Conservation (phyloP, 2,113 vertebrate genomes). For the Rhagologus leucostigma region DNA sequence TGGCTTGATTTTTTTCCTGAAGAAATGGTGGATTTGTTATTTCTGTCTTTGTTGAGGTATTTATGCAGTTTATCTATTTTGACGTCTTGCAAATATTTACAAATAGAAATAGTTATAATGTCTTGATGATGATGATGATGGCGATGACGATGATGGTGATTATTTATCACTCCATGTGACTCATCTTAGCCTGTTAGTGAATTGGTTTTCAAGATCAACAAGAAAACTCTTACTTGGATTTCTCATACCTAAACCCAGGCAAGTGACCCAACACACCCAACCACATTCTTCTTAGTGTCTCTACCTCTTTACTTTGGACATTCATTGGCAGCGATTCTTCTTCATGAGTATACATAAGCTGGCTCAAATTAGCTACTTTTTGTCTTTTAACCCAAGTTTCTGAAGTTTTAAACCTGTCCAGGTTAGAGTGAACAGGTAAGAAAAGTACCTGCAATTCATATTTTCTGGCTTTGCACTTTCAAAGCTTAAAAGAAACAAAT, state of each 20-base stretch:
- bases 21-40: background rate
- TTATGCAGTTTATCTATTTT: background rate
- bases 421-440: background rate
- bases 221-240: background rate
- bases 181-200: background rate
- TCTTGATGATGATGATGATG: background rate
- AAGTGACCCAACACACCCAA: background rate
- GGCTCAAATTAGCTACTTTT: background rate
- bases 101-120: background rate
- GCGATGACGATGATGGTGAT: background rate
- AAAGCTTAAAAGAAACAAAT: background rate
- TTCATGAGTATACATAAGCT: background rate
- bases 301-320: background rate
- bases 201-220: background rate
- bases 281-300: background rate
- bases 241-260: background rate
- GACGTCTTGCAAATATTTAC: background rate
- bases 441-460: background rate
- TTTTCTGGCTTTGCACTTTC: background rate
- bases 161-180: background rate
- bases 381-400: background rate
- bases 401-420: background rate
- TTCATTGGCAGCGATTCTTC: background rate
- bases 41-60: background rate
- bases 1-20: background rate